These are phyloP conservation scores for Eulithis prunata DNA, from an alignment of 2,888 invertebrate species.

Conservation along the genomic window DNA sequence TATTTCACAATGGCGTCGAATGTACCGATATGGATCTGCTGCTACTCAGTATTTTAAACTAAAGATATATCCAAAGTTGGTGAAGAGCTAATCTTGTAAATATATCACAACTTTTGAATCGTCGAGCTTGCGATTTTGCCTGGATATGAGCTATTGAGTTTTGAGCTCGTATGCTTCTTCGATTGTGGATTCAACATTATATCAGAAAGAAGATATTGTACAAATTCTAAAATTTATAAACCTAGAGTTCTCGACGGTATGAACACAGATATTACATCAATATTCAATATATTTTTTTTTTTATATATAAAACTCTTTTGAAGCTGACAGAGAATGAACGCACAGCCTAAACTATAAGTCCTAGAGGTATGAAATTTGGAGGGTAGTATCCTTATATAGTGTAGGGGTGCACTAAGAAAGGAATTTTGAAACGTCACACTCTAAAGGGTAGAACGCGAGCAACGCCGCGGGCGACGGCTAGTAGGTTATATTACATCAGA, in stretches of 20 bases:
- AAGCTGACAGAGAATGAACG: too few species aligned
- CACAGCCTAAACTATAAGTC: too few species aligned
- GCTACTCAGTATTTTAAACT: conserved; percentile 36
- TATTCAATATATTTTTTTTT: too few species aligned
- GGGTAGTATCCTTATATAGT: too few species aligned
- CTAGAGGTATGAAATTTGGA: too few species aligned
- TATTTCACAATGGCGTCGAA: conserved; percentile 9
- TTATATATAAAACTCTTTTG: too few species aligned
- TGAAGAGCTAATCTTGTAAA: conserved; percentile 43
- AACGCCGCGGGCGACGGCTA: too few species aligned
- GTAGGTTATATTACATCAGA: conserved; percentile 9
- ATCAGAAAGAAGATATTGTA: conserved; percentile 32
- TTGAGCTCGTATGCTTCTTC: conserved; percentile 42
- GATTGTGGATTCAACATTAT: conserved; percentile 40
- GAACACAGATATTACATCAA: conserved; percentile 3
- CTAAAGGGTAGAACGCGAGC: too few species aligned
- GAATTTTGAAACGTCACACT: too few species aligned
- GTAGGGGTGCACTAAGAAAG: too few species aligned
- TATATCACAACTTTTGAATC: conserved; percentile 52
- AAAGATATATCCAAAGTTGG: conserved; percentile 35
- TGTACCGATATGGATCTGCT: conserved; percentile 16
- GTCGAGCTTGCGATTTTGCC: conserved; percentile 48
- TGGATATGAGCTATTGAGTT: conserved; percentile 51
- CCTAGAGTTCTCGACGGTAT: conserved; percentile 21
- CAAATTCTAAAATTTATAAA: conserved; percentile 35